These are phyloP conservation scores for Ptyas mucosa DNA, from an alignment of 2,113 vertebrate species.

Conservation along the genomic window DNA sequence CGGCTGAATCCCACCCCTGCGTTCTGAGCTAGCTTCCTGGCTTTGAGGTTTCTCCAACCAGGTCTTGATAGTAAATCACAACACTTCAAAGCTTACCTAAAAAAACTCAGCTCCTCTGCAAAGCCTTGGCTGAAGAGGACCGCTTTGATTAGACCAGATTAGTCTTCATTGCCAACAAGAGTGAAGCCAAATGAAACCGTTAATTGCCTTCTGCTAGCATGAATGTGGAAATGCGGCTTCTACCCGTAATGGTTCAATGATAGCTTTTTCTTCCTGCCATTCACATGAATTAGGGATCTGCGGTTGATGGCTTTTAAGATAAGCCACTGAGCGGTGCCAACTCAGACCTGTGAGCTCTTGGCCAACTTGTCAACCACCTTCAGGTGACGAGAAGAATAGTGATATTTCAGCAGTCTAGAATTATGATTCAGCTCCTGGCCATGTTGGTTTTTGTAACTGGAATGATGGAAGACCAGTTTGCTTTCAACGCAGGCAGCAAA, in stretches of 20 bases:
- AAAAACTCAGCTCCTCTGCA: too few species aligned
- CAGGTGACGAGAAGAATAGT: background rate
- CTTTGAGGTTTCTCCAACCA: too few species aligned
- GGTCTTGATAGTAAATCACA: too few species aligned
- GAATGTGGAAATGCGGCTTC: background rate
- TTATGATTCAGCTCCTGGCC: background rate
- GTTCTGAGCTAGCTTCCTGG: too few species aligned
- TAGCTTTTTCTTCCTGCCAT: background rate
- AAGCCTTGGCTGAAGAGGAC: too few species aligned
- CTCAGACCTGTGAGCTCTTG: background rate
- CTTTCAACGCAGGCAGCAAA: background rate
- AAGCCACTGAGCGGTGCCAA: background rate
- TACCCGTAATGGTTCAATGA: background rate
- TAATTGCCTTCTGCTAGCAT: background rate
- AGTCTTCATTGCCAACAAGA: background rate
- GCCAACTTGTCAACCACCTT: background rate
- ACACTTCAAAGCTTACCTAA: too few species aligned
- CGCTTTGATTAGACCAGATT: too few species aligned
- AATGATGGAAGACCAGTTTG: background rate
- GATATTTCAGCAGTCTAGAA: background rate
- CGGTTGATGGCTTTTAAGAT: background rate
- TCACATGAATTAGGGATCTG: background rate
- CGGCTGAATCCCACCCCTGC: too few species aligned
- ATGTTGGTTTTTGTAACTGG: background rate
- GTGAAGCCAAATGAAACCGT: background rate